Percentiles rank a stretch among this genome's conserved stretches.
Evolutionary conservation across 2,888 invertebrate species (phyloP).

Genomic region (Tetanocera ferruginea): DNA sequence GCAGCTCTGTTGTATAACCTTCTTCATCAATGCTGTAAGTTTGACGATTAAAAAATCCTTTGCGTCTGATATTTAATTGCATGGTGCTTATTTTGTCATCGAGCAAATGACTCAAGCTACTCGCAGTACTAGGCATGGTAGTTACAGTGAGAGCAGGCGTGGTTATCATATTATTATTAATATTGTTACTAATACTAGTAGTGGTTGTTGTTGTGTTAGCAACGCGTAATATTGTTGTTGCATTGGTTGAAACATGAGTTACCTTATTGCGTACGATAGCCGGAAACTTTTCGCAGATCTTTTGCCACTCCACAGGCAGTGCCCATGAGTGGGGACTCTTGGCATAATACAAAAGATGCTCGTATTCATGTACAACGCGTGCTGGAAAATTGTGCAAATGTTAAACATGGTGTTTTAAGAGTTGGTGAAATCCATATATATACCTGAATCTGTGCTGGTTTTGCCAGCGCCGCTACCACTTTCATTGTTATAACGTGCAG

Average conservation of each 20-base stretch:
- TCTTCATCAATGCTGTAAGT: conserved; percentile 62
- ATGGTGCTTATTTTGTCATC: conserved; percentile 43
- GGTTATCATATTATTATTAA: conserved; percentile 36
- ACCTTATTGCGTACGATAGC: conserved; percentile 70
- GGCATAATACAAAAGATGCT: conserved; percentile 67
- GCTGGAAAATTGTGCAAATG: conserved; percentile 52
- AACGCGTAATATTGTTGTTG: conserved; percentile 40
- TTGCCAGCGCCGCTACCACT: conserved; percentile 47
- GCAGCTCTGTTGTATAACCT: conserved; percentile 42
- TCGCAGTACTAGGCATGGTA: conserved; percentile 31
- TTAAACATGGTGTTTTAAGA: background rate
- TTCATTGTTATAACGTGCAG: conserved; percentile 51
- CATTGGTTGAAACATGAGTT: conserved; percentile 57
- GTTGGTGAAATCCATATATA: conserved; percentile 36
- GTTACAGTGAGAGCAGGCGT: conserved; percentile 37
- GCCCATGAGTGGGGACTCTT: conserved; percentile 69
- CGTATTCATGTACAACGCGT: conserved; percentile 68
- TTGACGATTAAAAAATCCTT: conserved; percentile 62
- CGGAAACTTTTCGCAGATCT: conserved; percentile 66
- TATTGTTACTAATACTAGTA: conserved; percentile 35
- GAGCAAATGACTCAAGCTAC: conserved; percentile 38
- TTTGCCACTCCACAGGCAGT: conserved; percentile 66
- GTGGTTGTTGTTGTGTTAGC: conserved; percentile 34
- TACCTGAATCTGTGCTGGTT: conserved; percentile 54
- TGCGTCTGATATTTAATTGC: conserved; percentile 58